Percentiles rank a stretch among this genome's conserved stretches.
Conservation (phyloP, 1,140 invertebrate species). For the Orchesella cincta region DNA sequence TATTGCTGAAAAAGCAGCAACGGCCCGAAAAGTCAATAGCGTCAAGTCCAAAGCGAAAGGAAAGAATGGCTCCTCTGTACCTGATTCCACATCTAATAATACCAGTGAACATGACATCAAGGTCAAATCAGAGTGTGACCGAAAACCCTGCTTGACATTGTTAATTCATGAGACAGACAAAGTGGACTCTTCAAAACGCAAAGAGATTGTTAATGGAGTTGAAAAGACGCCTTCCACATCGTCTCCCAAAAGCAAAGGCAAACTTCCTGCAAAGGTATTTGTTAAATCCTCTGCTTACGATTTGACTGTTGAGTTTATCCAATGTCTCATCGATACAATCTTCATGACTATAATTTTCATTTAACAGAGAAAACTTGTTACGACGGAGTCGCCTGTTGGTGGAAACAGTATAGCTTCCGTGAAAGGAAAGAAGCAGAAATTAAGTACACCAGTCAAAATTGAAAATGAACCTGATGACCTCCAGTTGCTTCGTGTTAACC, state of each 20-base stretch:
- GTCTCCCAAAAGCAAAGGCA: no score
- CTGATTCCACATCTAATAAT: not conserved
- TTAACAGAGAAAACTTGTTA: no score
- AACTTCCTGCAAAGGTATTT: no score
- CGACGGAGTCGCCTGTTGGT: no score
- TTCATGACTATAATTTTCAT: no score
- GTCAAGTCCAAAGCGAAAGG: not conserved
- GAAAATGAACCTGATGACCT: not conserved
- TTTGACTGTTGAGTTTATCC: no score
- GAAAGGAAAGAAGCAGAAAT: no score
- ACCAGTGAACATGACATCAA: not conserved
- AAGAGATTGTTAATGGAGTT: not conserved
- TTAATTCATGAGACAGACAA: not conserved
- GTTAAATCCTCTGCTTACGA: no score
- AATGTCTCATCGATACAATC: no score
- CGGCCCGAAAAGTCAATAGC: not conserved
- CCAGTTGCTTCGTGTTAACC: not conserved
- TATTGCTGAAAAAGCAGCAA: not conserved
- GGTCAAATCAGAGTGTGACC: not conserved
- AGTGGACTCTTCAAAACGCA: no score
- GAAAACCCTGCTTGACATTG: not conserved
- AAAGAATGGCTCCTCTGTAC: not conserved
- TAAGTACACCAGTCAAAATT: not conserved
- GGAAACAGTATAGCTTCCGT: no score
- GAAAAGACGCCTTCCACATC: conserved; percentile 8